Conservation (phyloP, 2,797 vertebrate species). For the Botia almorhae region DNA sequence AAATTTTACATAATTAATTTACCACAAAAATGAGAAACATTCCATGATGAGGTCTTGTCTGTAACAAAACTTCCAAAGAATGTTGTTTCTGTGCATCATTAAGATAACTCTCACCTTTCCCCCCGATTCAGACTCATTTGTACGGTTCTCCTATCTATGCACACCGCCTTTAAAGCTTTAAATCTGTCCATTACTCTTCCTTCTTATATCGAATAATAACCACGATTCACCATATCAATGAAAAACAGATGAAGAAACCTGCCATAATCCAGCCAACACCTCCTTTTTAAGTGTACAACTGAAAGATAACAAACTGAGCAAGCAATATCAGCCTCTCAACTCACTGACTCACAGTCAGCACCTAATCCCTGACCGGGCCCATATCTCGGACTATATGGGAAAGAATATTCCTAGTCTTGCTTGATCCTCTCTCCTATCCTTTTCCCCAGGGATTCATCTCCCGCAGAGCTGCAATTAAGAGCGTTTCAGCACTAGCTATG, state of each 20-base stretch:
- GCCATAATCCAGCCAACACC: slow-evolving; percentile 31
- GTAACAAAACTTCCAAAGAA: too few species aligned
- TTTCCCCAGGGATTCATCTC: slow-evolving; percentile 73
- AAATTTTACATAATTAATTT: too few species aligned
- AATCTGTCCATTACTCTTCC: slow-evolving; percentile 4
- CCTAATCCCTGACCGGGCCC: slow-evolving; percentile 32
- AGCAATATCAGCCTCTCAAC: slow-evolving; percentile 28
- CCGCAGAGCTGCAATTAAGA: slow-evolving; percentile 78
- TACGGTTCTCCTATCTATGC: slow-evolving; percentile 19
- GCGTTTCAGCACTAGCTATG: slow-evolving; percentile 80
- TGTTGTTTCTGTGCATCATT: too few species aligned
- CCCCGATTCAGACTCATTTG: background rate
- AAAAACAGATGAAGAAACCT: slow-evolving; percentile 45
- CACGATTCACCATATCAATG: slow-evolving; percentile 30
- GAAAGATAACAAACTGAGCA: slow-evolving; percentile 30
- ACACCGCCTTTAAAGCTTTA: slow-evolving; percentile 9
- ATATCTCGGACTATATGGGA: slow-evolving; percentile 58
- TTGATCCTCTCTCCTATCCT: slow-evolving; percentile 35
- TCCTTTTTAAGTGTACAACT: slow-evolving; percentile 16
- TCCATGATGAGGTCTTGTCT: too few species aligned
- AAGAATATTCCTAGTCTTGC: slow-evolving; percentile 63
- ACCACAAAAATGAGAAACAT: too few species aligned
- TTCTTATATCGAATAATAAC: slow-evolving; percentile 36
- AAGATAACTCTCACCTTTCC: slow-evolving; percentile 24
- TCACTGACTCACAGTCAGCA: slow-evolving; percentile 35